Conservation (phyloP, 2,888 invertebrate genomes). For the Salticus scenicus region DNA sequence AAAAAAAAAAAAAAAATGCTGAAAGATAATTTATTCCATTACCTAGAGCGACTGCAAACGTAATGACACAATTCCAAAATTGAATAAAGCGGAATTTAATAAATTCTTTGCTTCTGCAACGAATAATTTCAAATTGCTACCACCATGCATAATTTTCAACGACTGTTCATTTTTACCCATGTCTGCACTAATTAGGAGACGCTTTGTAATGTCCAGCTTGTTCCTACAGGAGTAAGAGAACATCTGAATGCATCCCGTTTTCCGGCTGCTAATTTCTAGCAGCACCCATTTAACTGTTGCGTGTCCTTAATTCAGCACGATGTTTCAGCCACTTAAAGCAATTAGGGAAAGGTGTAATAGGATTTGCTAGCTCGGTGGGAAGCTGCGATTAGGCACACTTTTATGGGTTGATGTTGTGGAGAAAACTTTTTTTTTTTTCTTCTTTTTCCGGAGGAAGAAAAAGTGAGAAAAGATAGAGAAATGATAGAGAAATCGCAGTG, state of each 20-base stretch:
- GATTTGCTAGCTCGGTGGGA: not conserved
- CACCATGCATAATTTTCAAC: not conserved
- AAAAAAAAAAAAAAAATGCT: too few species aligned
- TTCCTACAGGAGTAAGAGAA: not conserved
- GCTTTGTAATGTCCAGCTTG: not conserved
- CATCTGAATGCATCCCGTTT: too few species aligned
- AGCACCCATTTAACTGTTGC: not conserved
- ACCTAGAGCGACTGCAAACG: too few species aligned
- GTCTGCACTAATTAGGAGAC: not conserved
- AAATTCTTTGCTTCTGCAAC: not conserved
- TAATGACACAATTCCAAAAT: too few species aligned
- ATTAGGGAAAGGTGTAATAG: not conserved
- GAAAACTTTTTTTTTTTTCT: not conserved
- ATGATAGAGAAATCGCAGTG: too few species aligned
- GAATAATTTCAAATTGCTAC: not conserved
- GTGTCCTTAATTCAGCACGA: not conserved
- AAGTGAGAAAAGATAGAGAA: too few species aligned
- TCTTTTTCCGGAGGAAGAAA: too few species aligned
- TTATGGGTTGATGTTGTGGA: not conserved
- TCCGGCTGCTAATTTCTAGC: not conserved
- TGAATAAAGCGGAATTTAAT: not conserved
- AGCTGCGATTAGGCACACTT: not conserved
- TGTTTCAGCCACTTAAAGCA: not conserved
- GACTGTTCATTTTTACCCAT: not conserved
- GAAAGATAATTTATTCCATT: too few species aligned